Conservation (phyloP, 2,113 vertebrate genomes). For the Gadus macrocephalus region DNA sequence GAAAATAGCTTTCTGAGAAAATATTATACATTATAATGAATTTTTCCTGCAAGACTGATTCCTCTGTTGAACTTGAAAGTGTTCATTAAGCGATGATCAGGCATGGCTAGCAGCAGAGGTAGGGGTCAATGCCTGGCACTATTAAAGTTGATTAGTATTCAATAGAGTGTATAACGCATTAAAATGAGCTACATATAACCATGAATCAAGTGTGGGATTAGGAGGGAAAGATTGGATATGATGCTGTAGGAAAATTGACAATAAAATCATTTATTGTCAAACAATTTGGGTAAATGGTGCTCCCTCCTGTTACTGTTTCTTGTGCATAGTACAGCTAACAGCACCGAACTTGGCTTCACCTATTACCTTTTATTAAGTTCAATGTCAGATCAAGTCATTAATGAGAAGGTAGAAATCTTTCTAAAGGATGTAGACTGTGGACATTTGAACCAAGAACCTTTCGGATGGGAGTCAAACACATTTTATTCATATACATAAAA, state of each 20-base stretch:
- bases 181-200: slow-evolving; percentile 48
- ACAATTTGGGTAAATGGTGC: background rate
- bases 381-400: background rate
- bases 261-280: background rate
- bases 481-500: too few relatives aligned
- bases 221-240: slow-evolving; percentile 23
- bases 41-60: slow-evolving; percentile 61
- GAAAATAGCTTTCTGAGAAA: slow-evolving; percentile 46
- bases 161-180: slow-evolving; percentile 62
- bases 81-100: slow-evolving; percentile 66
- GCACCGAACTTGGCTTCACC: background rate
- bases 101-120: slow-evolving; percentile 41
- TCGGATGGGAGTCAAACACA: too few relatives aligned
- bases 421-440: too few relatives aligned
- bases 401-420: background rate
- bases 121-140: slow-evolving; percentile 58
- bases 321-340: background rate
- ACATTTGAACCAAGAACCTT: too few relatives aligned
- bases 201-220: slow-evolving; percentile 46
- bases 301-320: background rate
- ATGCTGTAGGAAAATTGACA: slow-evolving; percentile 25
- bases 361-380: background rate
- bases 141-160: slow-evolving; percentile 65
- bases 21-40: slow-evolving; percentile 63
- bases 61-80: slow-evolving; percentile 63